Evolutionary conservation across 2,888 invertebrate genomes (phyloP), one percentile per base, ranked within the genome.

Genomic region (Tipula helvola): DNA sequence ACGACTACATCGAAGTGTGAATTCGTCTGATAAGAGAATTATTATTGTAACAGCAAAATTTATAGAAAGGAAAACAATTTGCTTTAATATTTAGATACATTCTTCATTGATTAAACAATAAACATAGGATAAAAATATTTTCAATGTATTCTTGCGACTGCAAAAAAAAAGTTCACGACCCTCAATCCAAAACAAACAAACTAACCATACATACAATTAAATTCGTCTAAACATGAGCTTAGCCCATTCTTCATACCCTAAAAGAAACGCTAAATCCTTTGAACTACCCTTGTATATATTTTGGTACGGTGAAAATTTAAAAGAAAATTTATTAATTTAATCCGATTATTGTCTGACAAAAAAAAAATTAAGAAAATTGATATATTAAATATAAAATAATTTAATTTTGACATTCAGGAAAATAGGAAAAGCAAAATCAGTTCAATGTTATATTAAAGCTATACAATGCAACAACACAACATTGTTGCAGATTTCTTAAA

Each of bases 381-480:
- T n/a, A n/a, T n/a, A 36, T 42, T 28, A 85, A 85, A 42, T 41
- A 85, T 41, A 85, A 85, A 85, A 42, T 42, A 85, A 85, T 39
- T 85, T 42, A 18, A 42, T 85, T 85, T 85, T 85, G 42, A 41
- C 41, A 42, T 42, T 28, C 42, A 18, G 41, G 85, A 85, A 39
- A 85, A 39, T 39, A 42, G 84, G 41, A 85, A 85, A 85, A 85
- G 5, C 8, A 85, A 85, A 85, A 85, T 85, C 42, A 71, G 71
- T 71, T 71, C 71, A 71, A 71, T 71, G 71, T 71, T 71, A 71
- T 28, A 71, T 71, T 71, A 71, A 71, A 71, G 71, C 28, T 71
- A 12, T 28, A 28, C 28, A 71, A 44, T 44, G 10, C 28, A 2
- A 28, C 41, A 10, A 44, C 0, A 44, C 44, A 44, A 44, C 44